These are phyloP conservation scores for Rhabdornis inornatus DNA, from an alignment of 2,113 vertebrate species.

Conservation along the genomic window DNA sequence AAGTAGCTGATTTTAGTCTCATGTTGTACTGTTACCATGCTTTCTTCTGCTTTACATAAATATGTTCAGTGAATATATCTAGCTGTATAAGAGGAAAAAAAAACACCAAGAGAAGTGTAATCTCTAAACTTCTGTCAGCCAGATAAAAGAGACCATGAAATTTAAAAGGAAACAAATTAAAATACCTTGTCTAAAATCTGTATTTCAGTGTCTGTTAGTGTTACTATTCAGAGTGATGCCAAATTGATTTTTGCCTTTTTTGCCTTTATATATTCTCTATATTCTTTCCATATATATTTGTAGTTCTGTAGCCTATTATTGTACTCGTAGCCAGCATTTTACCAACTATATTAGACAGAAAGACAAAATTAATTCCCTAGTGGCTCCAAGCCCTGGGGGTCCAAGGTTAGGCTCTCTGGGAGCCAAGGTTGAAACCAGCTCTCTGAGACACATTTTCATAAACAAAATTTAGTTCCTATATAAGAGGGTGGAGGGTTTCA, in stretches of 20 bases:
- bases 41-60: background rate
- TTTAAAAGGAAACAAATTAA: background rate
- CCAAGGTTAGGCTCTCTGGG: background rate
- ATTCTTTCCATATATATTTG: background rate
- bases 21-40: background rate
- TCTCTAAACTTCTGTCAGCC: background rate
- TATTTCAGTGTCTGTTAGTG: background rate
- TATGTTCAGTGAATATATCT: background rate
- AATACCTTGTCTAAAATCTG: background rate
- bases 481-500: background rate
- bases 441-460: background rate
- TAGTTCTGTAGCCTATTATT: background rate
- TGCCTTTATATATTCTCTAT: background rate
- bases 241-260: background rate
- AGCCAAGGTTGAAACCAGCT: background rate
- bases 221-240: background rate
- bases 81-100: background rate
- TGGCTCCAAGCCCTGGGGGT: background rate
- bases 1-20: background rate
- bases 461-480: background rate
- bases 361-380: background rate
- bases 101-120: background rate
- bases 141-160: background rate
- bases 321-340: background rate
- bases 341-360: background rate